Conservation (phyloP, 2,797 vertebrate genomes). For the Enteromius mattozi region DNA sequence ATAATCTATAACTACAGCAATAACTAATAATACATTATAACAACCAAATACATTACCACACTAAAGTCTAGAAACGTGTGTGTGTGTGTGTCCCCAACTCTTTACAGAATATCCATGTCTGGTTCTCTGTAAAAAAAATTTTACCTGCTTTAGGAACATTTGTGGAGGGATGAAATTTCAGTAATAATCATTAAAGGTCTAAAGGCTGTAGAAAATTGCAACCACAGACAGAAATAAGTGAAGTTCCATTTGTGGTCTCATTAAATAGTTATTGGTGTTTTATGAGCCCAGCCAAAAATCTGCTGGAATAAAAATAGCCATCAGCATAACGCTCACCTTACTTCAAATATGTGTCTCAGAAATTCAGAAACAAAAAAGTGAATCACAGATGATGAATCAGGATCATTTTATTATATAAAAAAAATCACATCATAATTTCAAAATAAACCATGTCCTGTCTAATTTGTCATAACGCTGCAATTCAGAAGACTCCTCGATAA, state of each 20-base stretch:
- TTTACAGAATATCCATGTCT: not conserved
- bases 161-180: not conserved
- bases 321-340: not conserved
- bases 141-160: not conserved
- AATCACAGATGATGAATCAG: slow-evolving; percentile 20
- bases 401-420: slow-evolving; percentile 52
- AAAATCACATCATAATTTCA: slow-evolving; percentile 42
- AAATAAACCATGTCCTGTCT: slow-evolving; percentile 46
- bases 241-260: slow-evolving; percentile 3
- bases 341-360: not conserved
- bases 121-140: too few relatives aligned
- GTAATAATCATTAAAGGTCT: not conserved
- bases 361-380: slow-evolving; percentile 5
- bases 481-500: slow-evolving; percentile 34
- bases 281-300: not conserved
- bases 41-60: too few relatives aligned
- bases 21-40: too few relatives aligned
- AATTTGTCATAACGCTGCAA: slow-evolving; percentile 42
- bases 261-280: not conserved
- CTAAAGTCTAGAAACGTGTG: too few relatives aligned
- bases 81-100: not conserved
- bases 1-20: too few relatives aligned
- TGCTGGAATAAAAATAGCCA: not conserved
- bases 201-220: slow-evolving; percentile 15
- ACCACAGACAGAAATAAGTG: not conserved